Percentiles rank a stretch among this genome's conserved stretches.
phyloP scores from a whole-genome alignment of 2,888 invertebrate genomes.

The Himalopsyche tibetana region DNA sequence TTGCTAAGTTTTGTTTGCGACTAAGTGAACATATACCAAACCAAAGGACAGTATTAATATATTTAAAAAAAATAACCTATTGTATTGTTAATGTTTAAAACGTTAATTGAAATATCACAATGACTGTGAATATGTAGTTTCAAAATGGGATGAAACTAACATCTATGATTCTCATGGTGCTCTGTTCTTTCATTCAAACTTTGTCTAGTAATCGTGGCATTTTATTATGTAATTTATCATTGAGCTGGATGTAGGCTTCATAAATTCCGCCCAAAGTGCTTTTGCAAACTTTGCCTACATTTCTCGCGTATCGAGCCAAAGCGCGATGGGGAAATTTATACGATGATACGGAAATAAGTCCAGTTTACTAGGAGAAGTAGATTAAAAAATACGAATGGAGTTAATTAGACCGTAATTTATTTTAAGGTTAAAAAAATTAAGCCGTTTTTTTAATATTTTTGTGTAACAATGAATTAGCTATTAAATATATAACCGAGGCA shows the following conservation, averaged over 20 bases:
- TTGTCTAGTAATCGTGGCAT: background rate
- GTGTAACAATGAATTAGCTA: background rate
- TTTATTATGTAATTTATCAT: slow-evolving; percentile 31
- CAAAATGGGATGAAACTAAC: background rate
- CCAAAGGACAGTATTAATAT: too few relatives aligned
- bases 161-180: background rate
- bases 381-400: slow-evolving; percentile 42
- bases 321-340: slow-evolving; percentile 36
- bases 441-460: slow-evolving; percentile 4
- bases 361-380: slow-evolving; percentile 5
- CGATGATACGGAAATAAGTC: slow-evolving; percentile 8
- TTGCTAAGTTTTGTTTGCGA: too few relatives aligned
- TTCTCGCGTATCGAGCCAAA: slow-evolving; percentile 21
- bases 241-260: slow-evolving; percentile 27
- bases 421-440: slow-evolving; percentile 5
- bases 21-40: too few relatives aligned
- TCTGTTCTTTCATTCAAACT: slow-evolving; percentile 31
- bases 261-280: slow-evolving; percentile 36
- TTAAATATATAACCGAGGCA: too few relatives aligned
- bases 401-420: slow-evolving; percentile 32
- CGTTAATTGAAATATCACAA: too few relatives aligned
- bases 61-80: too few relatives aligned
- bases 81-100: too few relatives aligned
- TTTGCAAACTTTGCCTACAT: slow-evolving; percentile 11
- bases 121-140: too few relatives aligned